Conservation (phyloP, 2,797 vertebrate genomes). For the Babyrousa celebensis region DNA sequence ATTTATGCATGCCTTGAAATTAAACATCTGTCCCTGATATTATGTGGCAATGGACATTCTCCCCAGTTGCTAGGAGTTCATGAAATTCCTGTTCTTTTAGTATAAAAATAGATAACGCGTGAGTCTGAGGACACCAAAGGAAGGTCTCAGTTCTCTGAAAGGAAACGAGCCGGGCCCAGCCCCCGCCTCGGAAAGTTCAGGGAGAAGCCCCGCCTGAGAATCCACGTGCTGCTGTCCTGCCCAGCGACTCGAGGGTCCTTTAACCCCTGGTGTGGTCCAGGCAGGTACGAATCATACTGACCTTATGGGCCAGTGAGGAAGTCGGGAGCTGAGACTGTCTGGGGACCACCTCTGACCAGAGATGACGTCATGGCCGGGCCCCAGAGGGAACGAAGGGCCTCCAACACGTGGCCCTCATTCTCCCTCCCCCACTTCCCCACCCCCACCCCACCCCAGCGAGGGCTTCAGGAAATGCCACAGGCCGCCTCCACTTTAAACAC, state of each 20-base stretch:
- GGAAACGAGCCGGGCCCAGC: background rate
- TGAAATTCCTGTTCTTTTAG: constrained; percentile 46
- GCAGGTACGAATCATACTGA: accelerated
- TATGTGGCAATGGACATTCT: background rate
- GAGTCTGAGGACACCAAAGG: background rate
- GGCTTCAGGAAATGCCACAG: accelerated
- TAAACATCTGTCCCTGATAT: constrained; percentile 35
- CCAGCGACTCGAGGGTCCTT: background rate
- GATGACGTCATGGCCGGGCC: accelerated
- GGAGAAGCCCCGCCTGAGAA: background rate
- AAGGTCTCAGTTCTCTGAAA: background rate
- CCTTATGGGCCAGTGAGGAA: background rate
- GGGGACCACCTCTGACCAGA: background rate
- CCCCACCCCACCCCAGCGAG: background rate
- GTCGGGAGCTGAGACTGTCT: background rate
- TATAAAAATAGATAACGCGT: constrained; percentile 21
- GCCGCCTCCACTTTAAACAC: background rate
- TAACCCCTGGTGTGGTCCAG: background rate
- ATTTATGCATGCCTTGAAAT: background rate
- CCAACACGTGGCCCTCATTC: accelerated
- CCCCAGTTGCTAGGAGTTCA: constrained; percentile 1
- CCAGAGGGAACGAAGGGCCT: background rate
- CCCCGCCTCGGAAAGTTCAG: background rate
- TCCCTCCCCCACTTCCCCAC: accelerated
- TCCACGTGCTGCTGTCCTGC: accelerated